A percentile compares a stretch with the other conserved stretches of the same genome.
phyloP scores from a whole-genome alignment of 2,797 vertebrate species.

The Pitangus sulphuratus region DNA sequence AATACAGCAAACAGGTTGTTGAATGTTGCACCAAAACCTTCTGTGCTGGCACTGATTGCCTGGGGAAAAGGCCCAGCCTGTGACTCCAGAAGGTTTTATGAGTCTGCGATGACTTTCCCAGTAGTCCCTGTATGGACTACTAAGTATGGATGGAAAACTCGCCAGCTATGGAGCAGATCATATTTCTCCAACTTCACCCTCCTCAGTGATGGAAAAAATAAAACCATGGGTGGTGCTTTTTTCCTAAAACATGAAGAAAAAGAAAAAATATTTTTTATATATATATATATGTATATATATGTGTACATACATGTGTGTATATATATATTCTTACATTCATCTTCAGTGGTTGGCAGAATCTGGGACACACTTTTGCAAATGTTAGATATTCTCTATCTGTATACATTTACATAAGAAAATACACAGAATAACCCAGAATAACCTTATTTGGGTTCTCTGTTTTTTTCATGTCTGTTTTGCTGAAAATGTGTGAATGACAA shows the following conservation, averaged over 20 bases:
- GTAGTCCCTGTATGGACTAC: neutral
- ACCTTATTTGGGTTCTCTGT: neutral
- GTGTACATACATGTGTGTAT: neutral
- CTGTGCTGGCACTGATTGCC: neutral
- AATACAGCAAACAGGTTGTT: neutral
- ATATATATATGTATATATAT: neutral
- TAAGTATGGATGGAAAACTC: neutral
- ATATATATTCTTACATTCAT: neutral
- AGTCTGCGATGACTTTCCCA: neutral
- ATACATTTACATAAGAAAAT: neutral
- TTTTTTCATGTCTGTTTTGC: neutral
- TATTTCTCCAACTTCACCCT: neutral
- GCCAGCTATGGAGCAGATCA: neutral
- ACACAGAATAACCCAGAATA: neutral
- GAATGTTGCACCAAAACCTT: neutral
- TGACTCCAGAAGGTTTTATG: neutral
- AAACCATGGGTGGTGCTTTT: neutral
- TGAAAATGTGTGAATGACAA: neutral
- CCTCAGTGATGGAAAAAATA: neutral
- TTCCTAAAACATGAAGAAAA: neutral
- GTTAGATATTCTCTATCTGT: neutral
- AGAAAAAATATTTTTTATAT: neutral
- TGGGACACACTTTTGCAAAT: neutral
- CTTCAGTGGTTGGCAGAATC: neutral
- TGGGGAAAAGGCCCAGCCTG: rapidly evolving